Conservation (phyloP, 2,797 vertebrate genomes). For the Enteromius fasciolatus region DNA sequence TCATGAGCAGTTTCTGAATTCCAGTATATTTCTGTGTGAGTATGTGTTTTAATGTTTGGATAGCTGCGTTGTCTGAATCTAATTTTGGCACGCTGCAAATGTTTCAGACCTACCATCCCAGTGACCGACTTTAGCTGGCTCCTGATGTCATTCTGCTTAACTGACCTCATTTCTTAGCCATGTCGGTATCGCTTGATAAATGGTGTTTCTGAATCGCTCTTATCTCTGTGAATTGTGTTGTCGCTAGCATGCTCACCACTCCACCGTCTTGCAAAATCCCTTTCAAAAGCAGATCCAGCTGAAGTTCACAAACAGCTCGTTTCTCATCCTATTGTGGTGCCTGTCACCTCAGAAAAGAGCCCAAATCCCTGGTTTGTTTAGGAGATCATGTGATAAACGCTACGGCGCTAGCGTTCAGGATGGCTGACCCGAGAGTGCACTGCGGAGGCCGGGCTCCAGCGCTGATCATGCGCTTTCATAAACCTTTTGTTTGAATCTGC, state of each 20-base stretch:
- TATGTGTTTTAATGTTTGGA: neutral
- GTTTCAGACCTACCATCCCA: neutral
- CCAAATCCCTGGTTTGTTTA: slow-evolving; percentile 42
- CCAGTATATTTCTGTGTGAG: neutral
- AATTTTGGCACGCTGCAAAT: neutral
- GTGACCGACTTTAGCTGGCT: neutral
- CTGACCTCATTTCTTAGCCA: slow-evolving; percentile 24
- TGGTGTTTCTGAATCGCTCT: slow-evolving; percentile 16
- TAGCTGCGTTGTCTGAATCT: neutral
- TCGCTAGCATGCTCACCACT: slow-evolving; percentile 39
- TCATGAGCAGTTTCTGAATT: neutral
- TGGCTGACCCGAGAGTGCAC: slow-evolving; percentile 59
- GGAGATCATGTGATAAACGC: slow-evolving; percentile 1
- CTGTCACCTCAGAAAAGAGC: slow-evolving; percentile 45
- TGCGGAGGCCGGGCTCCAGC: slow-evolving; percentile 33
- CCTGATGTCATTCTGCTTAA: slow-evolving; percentile 8
- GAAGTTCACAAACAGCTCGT: slow-evolving; percentile 52
- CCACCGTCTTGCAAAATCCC: slow-evolving; percentile 39
- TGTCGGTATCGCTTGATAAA: slow-evolving; percentile 28
- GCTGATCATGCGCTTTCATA: slow-evolving; percentile 31
- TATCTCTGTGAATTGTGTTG: slow-evolving; percentile 28
- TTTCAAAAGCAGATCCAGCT: slow-evolving; percentile 47
- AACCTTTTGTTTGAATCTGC: slow-evolving; percentile 42
- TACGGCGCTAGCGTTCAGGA: slow-evolving; percentile 44
- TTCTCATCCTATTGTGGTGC: slow-evolving; percentile 60